Evolutionary conservation across 2,113 vertebrate genomes (phyloP).

Genomic region (Leuciscus idus): DNA sequence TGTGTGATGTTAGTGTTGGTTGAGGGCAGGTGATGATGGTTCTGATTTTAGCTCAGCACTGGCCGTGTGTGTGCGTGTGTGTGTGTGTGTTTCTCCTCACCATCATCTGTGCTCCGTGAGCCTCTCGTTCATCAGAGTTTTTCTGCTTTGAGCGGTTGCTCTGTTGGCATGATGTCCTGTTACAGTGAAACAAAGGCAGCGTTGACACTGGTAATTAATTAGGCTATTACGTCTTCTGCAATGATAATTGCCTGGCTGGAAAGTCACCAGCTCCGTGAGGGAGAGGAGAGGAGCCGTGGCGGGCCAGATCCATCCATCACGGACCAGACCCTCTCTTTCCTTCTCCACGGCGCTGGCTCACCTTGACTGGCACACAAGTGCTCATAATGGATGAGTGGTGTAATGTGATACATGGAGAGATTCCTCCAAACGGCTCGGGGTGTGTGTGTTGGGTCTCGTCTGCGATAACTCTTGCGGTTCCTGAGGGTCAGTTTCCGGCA

Average conservation of each 20-base stretch:
- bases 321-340: constrained; percentile 66
- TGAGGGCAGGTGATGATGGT: not conserved
- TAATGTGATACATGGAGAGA: constrained; percentile 70
- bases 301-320: constrained; percentile 90
- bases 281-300: constrained; percentile 81
- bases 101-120: constrained; percentile 45
- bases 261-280: constrained; percentile 93
- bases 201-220: constrained; percentile 99
- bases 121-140: constrained; percentile 71
- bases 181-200: constrained; percentile 91
- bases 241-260: constrained; percentile 99
- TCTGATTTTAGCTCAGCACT: constrained; percentile 24
- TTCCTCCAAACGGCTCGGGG: constrained; percentile 59
- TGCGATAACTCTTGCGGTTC: not conserved
- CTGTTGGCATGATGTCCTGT: constrained; percentile 88
- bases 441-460: not conserved
- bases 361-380: constrained; percentile 81
- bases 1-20: not conserved
- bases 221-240: constrained; percentile 98
- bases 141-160: constrained; percentile 77
- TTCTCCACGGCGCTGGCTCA: constrained; percentile 69
- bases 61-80: not conserved
- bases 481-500: not conserved
- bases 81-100: not conserved
- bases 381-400: constrained; percentile 72